Base-by-base conservation (phyloP, 2,888 invertebrate species). In the Plagodis dolabraria region DNA sequence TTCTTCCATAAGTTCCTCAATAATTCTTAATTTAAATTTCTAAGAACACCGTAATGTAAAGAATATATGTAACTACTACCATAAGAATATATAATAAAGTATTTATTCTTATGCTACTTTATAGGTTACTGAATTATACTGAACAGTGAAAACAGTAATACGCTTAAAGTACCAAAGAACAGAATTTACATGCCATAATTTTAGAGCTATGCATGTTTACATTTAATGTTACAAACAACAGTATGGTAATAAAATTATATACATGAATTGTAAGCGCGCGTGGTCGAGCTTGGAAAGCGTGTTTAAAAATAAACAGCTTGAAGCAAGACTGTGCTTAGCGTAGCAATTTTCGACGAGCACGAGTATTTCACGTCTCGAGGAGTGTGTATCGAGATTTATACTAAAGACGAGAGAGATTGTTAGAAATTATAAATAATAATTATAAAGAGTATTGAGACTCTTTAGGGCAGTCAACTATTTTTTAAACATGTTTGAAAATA, bases 281-380 rank as follows among this genome's bases (percentile, higher is more conserved):
- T 47, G 49, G 55, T 48, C 46, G 47, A 59, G 51, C 56, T 49
- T 60, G 54, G 57, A 59, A 63, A 61, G 58, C 54, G 51, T 45
- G 51, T 51, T 60, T 59, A 54, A 56, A 64, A 64, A 60, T 62
- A 61, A 62, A 62, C 44, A 42, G 40, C 49, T 53, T 60, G 43
- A 33, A 57, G 44, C 36, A 38, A 46, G 44, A 45, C 52, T 36
- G 49, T 45, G 54, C 50, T 57, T 48, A 5, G 7, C 35, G 44
- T 57, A 45, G 49, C 11, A 59, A 49, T 53, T 52, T 49, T 38
- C 45, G 42, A 55, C 48, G 11, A 57, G 53, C 47, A 35, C 35
- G 34, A 43, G 51, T 56, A 44, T 52, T 43, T 45, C 22, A 46
- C 22, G 22, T 22, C 22, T 22, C 22, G 22, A 2, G 22, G 22